These are phyloP conservation scores for Ophiothrix spiculata DNA, from an alignment of 35 echinoderm and acorn worm species.

Conservation along the genomic window DNA sequence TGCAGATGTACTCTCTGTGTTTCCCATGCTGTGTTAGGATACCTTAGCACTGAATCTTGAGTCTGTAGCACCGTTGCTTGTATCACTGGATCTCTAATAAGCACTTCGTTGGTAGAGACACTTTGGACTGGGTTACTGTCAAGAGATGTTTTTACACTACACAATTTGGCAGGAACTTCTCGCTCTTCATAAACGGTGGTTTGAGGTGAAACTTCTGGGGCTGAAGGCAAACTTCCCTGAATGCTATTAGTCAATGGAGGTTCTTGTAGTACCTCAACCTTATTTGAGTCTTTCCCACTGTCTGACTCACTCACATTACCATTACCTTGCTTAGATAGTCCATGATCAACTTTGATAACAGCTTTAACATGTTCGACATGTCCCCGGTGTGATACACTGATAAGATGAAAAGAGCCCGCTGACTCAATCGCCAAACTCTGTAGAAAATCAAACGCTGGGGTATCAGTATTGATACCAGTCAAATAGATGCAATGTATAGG, in stretches of 20 bases:
- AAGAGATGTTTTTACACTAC: slow-evolving; percentile 78
- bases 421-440: slow-evolving; percentile 76
- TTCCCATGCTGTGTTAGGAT: slow-evolving; percentile 65
- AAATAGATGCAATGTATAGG: slow-evolving; percentile 71
- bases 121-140: slow-evolving; percentile 61
- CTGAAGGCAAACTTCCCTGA: too few species aligned
- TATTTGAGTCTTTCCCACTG: too few species aligned
- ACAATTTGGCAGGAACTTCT: slow-evolving; percentile 44
- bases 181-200: not conserved
- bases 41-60: slow-evolving; percentile 10
- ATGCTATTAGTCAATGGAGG: too few species aligned
- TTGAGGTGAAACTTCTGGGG: not conserved
- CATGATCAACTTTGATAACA: slow-evolving; percentile 60
- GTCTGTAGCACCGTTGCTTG: slow-evolving; percentile 30
- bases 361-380: slow-evolving; percentile 59
- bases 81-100: slow-evolving; percentile 34
- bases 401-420: slow-evolving; percentile 82
- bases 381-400: slow-evolving; percentile 65
- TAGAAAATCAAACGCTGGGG: slow-evolving; percentile 68
- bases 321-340: slow-evolving; percentile 24
- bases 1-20: slow-evolving; percentile 35
- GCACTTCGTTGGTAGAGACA: not conserved
- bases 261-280: too few species aligned
- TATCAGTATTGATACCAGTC: slow-evolving; percentile 42
- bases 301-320: too few species aligned